Evolutionary conservation across 2,113 vertebrate genomes (phyloP), one percentile per base, ranked within the genome.

Genomic region (Vimba vimba): DNA sequence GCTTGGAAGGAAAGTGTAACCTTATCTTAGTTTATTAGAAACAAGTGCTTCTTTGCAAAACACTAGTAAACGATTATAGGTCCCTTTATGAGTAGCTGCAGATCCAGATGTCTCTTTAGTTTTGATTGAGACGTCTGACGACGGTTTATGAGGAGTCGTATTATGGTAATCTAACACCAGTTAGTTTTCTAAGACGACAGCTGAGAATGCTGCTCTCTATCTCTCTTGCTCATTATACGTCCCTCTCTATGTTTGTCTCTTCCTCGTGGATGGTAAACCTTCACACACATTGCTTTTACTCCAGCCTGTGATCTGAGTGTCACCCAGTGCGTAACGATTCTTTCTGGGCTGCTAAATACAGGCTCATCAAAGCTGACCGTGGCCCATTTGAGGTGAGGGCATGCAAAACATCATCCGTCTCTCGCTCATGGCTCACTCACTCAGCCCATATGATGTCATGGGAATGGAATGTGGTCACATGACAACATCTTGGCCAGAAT

Each of bases 381-480:
- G 73, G 80, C 77, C 75, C 74, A 50, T 89, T 92, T 92, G 89
- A 92, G 92, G 91, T 92, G 90, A 89, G 89, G 91, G 79, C 92
- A 92, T 88, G 93, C 89, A 85, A 91, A 87, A 91, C 88, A 52
- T 89, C 62, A 19, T 52, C 36, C 30, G 2, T 17, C 66, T 69
- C 81, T 43, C 86, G 76, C 84, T 86, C 77, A 66, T 45, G 13
- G 8, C 86, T 84, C 85, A 84, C n/a, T 27, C 87, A 87, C 71
- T 86, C 78, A 83, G 86, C 91, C 82, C 47, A 47, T 85, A 74
- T 93, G 91, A 92, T 90, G 91, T 94, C 92, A 94, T 43, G 10
- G 76, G 55, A 36, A 85, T 87, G 91, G 92, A 92, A 94, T 93
- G 92, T 82, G 74, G 55, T 91, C 86, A 59, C 82, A 89, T 84